phyloP scores from a whole-genome alignment of 2,888 invertebrate species.

The Conops quadrifasciatus region DNA sequence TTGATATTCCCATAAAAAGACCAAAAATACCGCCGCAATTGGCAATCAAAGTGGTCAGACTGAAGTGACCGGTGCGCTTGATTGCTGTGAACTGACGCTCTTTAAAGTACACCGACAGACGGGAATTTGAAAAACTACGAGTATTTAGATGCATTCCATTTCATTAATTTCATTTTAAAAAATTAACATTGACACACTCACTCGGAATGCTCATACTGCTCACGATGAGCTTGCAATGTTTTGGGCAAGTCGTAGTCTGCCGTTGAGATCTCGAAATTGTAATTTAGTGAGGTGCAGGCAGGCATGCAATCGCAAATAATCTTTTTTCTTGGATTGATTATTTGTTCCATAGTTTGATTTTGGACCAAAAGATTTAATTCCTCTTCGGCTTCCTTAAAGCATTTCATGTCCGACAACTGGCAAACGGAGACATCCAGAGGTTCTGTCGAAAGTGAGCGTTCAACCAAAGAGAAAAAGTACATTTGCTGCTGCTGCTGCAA shows the following conservation, averaged over 20 bases:
- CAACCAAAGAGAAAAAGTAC: not conserved
- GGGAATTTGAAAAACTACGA: conserved; percentile 68
- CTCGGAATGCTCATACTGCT: conserved; percentile 57
- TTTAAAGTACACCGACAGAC: conserved; percentile 75
- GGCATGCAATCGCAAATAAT: conserved; percentile 61
- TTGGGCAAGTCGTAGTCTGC: conserved; percentile 53
- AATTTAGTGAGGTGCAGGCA: conserved; percentile 60
- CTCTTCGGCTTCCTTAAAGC: conserved; percentile 59
- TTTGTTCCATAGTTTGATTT: conserved; percentile 54
- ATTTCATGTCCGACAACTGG: conserved; percentile 56
- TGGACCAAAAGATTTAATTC: conserved; percentile 53
- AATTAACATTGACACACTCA: conserved; percentile 44
- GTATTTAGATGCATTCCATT: not conserved
- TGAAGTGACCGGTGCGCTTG: conserved; percentile 73
- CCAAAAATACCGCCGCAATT: conserved; percentile 75
- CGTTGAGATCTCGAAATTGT: conserved; percentile 61
- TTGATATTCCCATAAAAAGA: conserved; percentile 64
- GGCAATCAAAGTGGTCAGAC: conserved; percentile 73
- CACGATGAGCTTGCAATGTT: conserved; percentile 54
- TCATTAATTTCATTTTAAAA: no score
- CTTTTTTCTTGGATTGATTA: conserved; percentile 45
- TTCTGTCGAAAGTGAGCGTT: conserved; percentile 49
- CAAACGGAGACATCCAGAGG: conserved; percentile 61
- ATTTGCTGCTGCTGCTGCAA: conserved; percentile 15
- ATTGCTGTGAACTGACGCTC: conserved; percentile 76